Evolutionary conservation across 2,113 vertebrate genomes (phyloP).

Genomic region (Sander lucioperca): DNA sequence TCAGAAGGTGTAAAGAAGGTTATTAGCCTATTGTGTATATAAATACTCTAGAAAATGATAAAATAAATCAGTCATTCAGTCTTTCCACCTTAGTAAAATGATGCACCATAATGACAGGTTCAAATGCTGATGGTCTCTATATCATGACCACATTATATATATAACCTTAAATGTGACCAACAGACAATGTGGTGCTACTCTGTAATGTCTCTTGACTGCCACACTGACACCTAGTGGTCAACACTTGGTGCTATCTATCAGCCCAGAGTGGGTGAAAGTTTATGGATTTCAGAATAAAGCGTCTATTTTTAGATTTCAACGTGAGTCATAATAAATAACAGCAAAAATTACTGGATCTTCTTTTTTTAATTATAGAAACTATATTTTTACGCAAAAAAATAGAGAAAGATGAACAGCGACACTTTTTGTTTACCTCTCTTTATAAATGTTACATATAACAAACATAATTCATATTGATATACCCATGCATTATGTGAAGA

Average conservation of each 20-base stretch:
- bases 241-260: background rate
- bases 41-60: background rate
- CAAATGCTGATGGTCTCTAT: background rate
- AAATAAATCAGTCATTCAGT: background rate
- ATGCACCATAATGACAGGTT: constrained; percentile 1
- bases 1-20: no score
- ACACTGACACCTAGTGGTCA: constrained; percentile 73
- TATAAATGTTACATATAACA: background rate
- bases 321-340: constrained; percentile 12
- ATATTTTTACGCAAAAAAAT: background rate
- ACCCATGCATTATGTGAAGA: background rate
- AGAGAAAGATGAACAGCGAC: background rate
- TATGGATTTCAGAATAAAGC: constrained; percentile 30
- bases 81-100: background rate
- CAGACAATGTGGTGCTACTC: background rate
- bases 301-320: constrained; percentile 32
- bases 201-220: background rate
- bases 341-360: background rate
- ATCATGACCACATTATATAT: background rate
- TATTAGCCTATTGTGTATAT: background rate
- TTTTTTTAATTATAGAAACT: background rate
- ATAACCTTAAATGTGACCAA: constrained; percentile 9
- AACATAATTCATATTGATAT: background rate
- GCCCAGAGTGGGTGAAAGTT: constrained; percentile 1
- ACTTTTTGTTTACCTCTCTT: background rate